Conservation (phyloP, 2,113 vertebrate genomes). For the Semicossyphus pulcher region DNA sequence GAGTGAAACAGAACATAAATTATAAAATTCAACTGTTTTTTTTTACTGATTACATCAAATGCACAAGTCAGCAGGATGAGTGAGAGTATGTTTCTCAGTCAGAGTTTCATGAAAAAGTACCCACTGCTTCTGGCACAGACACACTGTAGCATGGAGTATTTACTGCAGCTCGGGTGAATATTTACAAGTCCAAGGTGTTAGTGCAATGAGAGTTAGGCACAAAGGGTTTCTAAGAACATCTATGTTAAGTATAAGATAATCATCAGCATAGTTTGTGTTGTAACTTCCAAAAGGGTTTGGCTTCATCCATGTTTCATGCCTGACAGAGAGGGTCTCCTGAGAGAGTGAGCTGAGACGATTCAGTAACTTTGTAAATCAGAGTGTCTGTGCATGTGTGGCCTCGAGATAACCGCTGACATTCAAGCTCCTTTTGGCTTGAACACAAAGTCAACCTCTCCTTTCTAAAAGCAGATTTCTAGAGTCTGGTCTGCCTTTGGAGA, state of each 20-base stretch:
- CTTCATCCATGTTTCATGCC: background rate
- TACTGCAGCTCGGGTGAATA: background rate
- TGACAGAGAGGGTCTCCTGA: background rate
- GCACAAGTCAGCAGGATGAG: background rate
- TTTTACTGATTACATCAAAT: slow-evolving; percentile 2
- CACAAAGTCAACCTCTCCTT: background rate
- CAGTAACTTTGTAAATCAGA: too few species aligned
- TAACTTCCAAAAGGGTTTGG: too few species aligned
- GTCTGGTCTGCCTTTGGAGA: background rate
- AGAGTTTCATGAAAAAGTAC: background rate
- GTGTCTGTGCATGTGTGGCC: background rate
- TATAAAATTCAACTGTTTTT: background rate
- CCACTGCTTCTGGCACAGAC: background rate
- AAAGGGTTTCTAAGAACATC: background rate
- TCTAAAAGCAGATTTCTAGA: background rate
- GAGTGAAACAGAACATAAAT: background rate
- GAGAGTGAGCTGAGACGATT: slow-evolving; percentile 2
- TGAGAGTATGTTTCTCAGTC: background rate
- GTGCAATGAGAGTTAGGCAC: slow-evolving; percentile 3
- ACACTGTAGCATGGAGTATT: too few species aligned
- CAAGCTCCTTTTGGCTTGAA: background rate
- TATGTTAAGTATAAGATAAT: background rate
- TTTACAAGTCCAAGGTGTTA: background rate
- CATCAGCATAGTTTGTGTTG: too few species aligned
- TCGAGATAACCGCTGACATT: slow-evolving; percentile 3